A percentile compares a stretch with the other conserved stretches of the same genome.
These are phyloP conservation scores for Epinephelus moara DNA, from an alignment of 2,113 vertebrate genomes.

Conservation along the genomic window DNA sequence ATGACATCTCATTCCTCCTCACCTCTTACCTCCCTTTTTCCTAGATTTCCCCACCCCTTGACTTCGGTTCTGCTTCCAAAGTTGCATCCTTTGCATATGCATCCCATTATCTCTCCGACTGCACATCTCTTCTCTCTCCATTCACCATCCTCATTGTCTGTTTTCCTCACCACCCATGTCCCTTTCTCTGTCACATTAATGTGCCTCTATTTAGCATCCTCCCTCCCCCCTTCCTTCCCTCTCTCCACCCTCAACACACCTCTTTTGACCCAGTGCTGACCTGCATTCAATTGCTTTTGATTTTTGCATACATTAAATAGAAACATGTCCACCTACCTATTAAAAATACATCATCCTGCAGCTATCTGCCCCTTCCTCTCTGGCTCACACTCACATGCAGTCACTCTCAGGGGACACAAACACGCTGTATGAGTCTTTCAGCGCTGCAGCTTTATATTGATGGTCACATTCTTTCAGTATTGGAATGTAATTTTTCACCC, in stretches of 20 bases:
- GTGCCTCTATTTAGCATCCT: conserved; percentile 11
- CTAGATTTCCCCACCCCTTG: neutral
- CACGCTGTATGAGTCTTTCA: conserved; percentile 11
- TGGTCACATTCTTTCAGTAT: conserved; percentile 20
- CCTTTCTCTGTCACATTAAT: conserved; percentile 3
- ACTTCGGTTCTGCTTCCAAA: neutral
- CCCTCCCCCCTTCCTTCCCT: conserved; percentile 5
- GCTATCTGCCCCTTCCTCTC: conserved; percentile 13
- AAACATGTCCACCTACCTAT: conserved; percentile 64
- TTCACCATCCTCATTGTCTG: neutral
- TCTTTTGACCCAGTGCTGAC: conserved; percentile 54
- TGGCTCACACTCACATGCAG: conserved; percentile 14
- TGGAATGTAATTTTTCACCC: conserved; percentile 52
- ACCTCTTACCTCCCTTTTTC: neutral
- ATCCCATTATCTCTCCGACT: neutral
- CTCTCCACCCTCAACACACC: conserved; percentile 12
- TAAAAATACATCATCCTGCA: conserved; percentile 67
- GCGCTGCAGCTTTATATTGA: conserved; percentile 15
- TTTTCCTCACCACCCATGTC: conserved; percentile 9
- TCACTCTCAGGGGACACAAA: conserved; percentile 1
- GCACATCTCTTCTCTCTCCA: neutral
- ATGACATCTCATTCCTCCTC: neutral
- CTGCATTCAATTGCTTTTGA: conserved; percentile 43
- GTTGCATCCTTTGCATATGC: neutral
- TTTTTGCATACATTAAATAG: conserved; percentile 60